Conservation (phyloP, 2,113 vertebrate species). For the Zosterops japonicus region DNA sequence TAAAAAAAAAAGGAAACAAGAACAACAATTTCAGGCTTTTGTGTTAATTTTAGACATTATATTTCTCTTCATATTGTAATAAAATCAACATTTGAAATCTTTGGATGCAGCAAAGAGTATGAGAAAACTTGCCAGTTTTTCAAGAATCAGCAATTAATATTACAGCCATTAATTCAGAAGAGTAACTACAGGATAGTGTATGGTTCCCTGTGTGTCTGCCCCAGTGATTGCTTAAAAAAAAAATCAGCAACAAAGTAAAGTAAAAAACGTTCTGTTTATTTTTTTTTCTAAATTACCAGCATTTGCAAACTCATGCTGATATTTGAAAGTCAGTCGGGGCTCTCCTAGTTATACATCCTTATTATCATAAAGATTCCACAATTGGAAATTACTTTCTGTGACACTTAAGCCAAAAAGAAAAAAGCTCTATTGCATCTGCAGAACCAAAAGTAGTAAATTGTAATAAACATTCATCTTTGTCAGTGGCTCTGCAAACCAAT, state of each 20-base stretch:
- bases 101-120: neutral
- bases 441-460: constrained; percentile 35
- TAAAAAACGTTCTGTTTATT: neutral
- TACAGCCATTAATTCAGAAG: neutral
- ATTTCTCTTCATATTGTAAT: neutral
- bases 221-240: neutral
- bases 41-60: neutral
- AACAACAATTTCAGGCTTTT: neutral
- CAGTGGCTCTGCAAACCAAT: constrained; percentile 44
- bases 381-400: constrained; percentile 15
- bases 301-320: neutral
- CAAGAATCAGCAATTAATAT: neutral
- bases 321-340: constrained; percentile 2
- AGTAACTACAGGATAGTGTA: neutral
- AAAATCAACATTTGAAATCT: neutral
- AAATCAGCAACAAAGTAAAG: neutral
- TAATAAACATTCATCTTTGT: constrained; percentile 43
- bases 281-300: neutral
- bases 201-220: neutral
- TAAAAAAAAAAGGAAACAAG: neutral
- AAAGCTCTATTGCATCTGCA: constrained; percentile 47
- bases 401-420: constrained; percentile 18
- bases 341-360: neutral
- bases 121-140: neutral
- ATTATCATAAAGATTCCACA: constrained; percentile 43